Conservation (phyloP, 2,888 invertebrate species). For the Limenitis camilla region DNA sequence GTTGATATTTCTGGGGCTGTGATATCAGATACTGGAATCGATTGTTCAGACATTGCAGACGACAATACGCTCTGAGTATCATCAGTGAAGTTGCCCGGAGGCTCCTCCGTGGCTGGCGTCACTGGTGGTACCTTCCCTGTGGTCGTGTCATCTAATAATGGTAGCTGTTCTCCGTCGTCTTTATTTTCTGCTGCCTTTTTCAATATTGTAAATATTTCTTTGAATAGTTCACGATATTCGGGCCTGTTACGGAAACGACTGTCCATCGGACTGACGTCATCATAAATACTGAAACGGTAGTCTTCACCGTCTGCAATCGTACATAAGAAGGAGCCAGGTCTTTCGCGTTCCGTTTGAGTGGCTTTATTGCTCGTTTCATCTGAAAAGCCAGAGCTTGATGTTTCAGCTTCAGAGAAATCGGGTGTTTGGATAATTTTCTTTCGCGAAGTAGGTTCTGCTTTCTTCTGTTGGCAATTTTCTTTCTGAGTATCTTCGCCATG, state of each 20-base stretch:
- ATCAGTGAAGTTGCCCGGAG: conserved; percentile 79
- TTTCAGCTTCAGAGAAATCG: conserved; percentile 90
- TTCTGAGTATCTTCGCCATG: conserved; percentile 73
- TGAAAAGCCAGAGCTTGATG: conserved; percentile 87
- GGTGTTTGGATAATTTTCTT: conserved; percentile 82
- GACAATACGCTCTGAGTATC: conserved; percentile 84
- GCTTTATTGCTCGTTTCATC: conserved; percentile 89
- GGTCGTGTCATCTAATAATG: conserved; percentile 79
- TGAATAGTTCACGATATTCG: conserved; percentile 86
- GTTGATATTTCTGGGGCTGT: conserved; percentile 71
- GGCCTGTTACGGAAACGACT: conserved; percentile 88
- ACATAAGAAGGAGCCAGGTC: conserved; percentile 87
- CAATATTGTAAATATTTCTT: conserved; percentile 87
- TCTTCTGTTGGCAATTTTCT: conserved; percentile 64
- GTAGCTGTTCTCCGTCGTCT: conserved; percentile 84
- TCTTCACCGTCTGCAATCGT: conserved; percentile 90
- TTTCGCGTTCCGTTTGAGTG: conserved; percentile 85
- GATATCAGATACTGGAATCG: conserved; percentile 80
- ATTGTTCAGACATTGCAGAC: conserved; percentile 82
- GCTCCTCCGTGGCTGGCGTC: conserved; percentile 79
- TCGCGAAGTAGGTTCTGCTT: conserved; percentile 52
- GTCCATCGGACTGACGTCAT: conserved; percentile 85
- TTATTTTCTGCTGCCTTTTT: conserved; percentile 89
- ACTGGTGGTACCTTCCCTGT: conserved; percentile 78
- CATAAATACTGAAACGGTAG: conserved; percentile 89